phyloP scores from a whole-genome alignment of 2,113 vertebrate species.

The Lasiurus cinereus region DNA sequence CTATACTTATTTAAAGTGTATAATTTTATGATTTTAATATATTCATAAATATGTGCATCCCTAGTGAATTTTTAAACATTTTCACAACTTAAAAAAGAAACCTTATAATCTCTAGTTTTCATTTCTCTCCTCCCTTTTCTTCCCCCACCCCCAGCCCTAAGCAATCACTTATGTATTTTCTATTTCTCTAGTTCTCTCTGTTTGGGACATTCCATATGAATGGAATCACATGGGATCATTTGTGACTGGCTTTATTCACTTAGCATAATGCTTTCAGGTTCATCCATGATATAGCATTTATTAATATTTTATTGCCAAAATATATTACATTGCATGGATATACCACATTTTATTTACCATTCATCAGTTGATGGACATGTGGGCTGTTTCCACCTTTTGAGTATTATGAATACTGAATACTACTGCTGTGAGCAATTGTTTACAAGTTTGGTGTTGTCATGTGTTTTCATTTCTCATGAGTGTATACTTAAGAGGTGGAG shows the following conservation, averaged over 20 bases:
- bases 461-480: neutral
- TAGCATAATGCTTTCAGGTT: neutral
- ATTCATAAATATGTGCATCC: neutral
- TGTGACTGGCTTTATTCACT: neutral
- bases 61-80: neutral
- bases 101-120: neutral
- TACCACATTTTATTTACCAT: neutral
- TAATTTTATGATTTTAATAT: neutral
- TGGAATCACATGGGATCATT: neutral
- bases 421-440: neutral
- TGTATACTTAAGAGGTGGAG: neutral
- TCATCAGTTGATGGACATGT: neutral
- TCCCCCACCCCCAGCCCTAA: neutral
- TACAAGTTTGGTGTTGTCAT: neutral
- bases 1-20: neutral
- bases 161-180: neutral
- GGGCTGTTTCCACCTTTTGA: neutral
- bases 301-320: neutral
- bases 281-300: neutral
- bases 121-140: neutral
- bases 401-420: neutral
- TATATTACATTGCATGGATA: neutral
- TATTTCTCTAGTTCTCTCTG: neutral
- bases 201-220: neutral
- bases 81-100: constrained; percentile 19